Evolutionary conservation across 1,140 invertebrate species (phyloP), one percentile per base, ranked within the genome.

Genomic region (Acromyrmex charruanus): DNA sequence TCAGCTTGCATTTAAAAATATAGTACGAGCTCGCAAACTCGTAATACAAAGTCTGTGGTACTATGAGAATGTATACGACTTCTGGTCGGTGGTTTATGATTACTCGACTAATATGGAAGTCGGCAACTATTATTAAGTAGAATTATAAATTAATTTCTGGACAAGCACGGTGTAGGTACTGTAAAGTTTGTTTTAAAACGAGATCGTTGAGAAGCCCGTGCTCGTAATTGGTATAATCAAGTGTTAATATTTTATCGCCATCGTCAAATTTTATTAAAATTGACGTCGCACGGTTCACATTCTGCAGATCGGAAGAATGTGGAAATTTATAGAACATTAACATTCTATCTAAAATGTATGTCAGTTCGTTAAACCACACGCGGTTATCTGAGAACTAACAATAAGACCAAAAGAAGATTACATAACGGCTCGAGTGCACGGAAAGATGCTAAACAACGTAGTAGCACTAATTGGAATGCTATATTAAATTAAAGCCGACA

Each of bases 71-170:
- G 25, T 61, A 16, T 75, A 12, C 21, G 44, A 84, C 58, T 84
- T 75, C 55, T 39, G 28, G 18, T 35, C 25, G 7, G 39, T 49
- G 80, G 18, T 69, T 80, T 58, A 74, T 59, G 39, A 59, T 35
- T 12, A 35, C 21, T 39, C 68, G n/a, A 10, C 21, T 61, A 66
- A 74, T 44, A 61, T 16, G 21, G 3, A 18, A 72, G 68, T 44
- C 63, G 35, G 31, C 9, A 59, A 55, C 53, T 49, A 49, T 59
- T 82, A 82, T 82, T 35, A 82, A 49, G 31, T 44, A 25, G 44
- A 53, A 44, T 53, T 82, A 61, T 74, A 55, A 61, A 84, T 81
- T 53, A 81, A 81, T 84, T n/a, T 75, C 69, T 35, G 69, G 18
- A 84, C 68, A 59, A 82, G 18, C 79, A 18, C 25, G 25, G 9